Evolutionary conservation across 1,140 invertebrate species (phyloP).

Genomic region (Akabosia matsudoensis): DNA sequence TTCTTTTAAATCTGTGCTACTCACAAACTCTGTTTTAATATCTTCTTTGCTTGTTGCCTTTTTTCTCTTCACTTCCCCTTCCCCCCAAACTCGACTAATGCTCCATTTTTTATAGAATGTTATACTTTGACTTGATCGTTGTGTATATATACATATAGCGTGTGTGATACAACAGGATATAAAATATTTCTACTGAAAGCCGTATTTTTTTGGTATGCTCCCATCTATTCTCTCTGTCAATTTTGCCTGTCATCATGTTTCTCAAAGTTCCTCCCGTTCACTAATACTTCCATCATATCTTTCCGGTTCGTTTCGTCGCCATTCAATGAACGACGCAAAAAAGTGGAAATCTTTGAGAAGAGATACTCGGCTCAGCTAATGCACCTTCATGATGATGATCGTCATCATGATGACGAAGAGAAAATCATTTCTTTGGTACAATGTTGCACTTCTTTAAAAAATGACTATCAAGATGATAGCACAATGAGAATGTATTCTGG

Average conservation of each 20-base stretch:
- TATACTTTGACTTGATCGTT: too few species aligned
- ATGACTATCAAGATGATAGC: too few species aligned
- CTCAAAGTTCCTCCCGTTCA: constrained; percentile 19
- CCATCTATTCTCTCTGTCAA: constrained; percentile 2
- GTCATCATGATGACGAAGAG: not conserved
- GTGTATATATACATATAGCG: too few species aligned
- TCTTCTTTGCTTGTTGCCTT: not conserved
- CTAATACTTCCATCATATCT: constrained; percentile 25
- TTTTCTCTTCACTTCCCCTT: too few species aligned
- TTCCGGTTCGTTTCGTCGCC: constrained; percentile 10
- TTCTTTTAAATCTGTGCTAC: too few species aligned
- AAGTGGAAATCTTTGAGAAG: constrained; percentile 12
- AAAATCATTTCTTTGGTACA: not conserved
- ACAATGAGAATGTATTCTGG: too few species aligned
- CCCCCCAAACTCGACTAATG: too few species aligned
- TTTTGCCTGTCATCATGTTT: constrained; percentile 23
- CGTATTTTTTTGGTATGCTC: too few species aligned
- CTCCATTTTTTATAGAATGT: too few species aligned
- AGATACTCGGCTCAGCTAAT: not conserved
- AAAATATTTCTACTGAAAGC: too few species aligned
- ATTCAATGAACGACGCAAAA: not conserved
- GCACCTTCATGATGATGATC: not conserved
- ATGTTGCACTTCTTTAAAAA: not conserved
- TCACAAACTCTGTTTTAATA: too few species aligned
- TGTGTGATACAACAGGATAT: too few species aligned